Evolutionary conservation across 2,888 invertebrate genomes (phyloP), one percentile per base, ranked within the genome.

Genomic region (Villa cingulata): DNA sequence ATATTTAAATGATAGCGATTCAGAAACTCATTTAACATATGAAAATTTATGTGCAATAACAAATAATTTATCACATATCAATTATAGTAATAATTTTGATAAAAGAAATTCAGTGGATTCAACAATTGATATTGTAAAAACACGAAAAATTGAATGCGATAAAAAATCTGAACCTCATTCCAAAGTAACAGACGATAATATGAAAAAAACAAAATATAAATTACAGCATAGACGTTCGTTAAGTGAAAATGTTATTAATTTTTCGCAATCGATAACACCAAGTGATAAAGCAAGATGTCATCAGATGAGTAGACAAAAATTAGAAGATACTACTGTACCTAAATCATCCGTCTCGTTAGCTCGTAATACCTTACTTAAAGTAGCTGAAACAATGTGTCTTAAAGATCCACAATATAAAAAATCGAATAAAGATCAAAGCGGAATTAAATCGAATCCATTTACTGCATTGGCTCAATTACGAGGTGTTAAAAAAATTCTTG

Each of bases 321-420:
- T 32, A 32, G 29, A 12, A 12, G 58, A 62, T 14, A 50, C 53
- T 12, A 66, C 65, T 3, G 66, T 64, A 6, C 65, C 66, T 4
- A 65, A 64, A 3, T 58, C 67, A 2, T 32, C 6, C 29, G 29
- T 32, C 6, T 32, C 29, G 16, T 7, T n/a, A 19, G 34, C 46
- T 51, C 45, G 43, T 52, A 54, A 73, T 37, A 73, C 75, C 7
- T 74, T 81, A 47, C 76, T 78, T 48, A 79, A 81, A 56, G 80
- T 88, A 10, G 88, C 86, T 44, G 86, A 87, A 69, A 82, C 85
- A 51, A 91, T 91, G 82, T 83, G 88, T 64, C 76, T 83, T 55
- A 80, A 85, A 56, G 88, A 89, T 72, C 78, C 83, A 46, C 84
- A 86, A 68, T 86, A 88, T 64, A 81, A 81, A 60, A 85, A 81